phyloP scores from a whole-genome alignment of 2,113 vertebrate species.

The Dromiciops gliroides region DNA sequence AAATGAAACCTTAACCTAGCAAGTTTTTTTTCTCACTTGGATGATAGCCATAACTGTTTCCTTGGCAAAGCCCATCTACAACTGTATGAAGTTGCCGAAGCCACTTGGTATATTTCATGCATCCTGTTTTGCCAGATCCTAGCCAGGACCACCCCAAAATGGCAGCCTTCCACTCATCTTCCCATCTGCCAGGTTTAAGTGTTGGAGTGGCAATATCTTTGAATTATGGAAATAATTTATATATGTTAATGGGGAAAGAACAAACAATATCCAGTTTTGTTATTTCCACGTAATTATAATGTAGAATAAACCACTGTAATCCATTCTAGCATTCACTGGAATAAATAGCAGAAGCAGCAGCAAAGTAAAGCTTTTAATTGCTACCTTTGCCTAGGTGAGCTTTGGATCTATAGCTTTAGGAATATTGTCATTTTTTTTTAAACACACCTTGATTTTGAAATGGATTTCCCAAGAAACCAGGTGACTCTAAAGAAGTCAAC shows the following conservation, averaged over 20 bases:
- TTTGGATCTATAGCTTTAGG: neutral
- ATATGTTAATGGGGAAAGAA: neutral
- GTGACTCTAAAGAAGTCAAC: neutral
- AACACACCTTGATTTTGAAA: neutral
- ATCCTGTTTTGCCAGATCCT: neutral
- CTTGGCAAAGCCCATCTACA: constrained; percentile 35
- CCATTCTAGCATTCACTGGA: constrained; percentile 16
- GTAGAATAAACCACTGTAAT: neutral
- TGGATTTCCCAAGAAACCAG: constrained; percentile 9
- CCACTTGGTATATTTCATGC: neutral
- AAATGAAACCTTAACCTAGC: constrained; percentile 13
- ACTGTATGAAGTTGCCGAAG: constrained; percentile 27
- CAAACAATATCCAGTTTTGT: neutral
- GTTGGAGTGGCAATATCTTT: neutral
- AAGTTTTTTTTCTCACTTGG: constrained; percentile 23
- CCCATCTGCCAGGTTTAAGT: neutral
- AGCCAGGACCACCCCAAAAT: neutral
- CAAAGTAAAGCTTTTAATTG: neutral
- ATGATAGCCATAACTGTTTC: neutral
- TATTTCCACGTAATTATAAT: neutral
- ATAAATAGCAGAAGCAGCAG: constrained; percentile 28
- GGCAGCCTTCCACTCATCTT: neutral
- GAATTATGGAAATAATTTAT: neutral
- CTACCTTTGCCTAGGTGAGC: neutral
- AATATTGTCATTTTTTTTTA: neutral